phyloP scores from a whole-genome alignment of 1,140 invertebrate genomes.

The Caerostris darwini region DNA sequence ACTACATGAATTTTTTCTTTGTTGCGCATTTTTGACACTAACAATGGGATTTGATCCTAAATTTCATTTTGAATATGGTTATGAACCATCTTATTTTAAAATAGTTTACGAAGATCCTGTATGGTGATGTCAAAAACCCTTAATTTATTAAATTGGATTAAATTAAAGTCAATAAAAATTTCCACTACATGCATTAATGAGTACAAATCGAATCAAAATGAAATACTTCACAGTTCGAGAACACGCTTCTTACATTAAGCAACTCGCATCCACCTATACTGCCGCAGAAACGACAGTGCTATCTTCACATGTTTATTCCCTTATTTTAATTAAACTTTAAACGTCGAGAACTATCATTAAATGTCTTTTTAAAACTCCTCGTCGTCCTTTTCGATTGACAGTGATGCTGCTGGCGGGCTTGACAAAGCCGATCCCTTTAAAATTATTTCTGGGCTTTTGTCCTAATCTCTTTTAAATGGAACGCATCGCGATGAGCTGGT shows the following conservation, averaged over 20 bases:
- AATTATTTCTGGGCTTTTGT: conserved; percentile 12
- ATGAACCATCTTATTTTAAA: too few species aligned
- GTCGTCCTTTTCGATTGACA: conserved; percentile 10
- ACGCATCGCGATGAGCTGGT: background rate
- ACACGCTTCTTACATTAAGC: background rate
- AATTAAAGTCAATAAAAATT: too few species aligned
- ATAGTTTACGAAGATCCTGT: too few species aligned
- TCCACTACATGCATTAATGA: too few species aligned
- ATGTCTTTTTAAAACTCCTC: background rate
- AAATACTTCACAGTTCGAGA: background rate
- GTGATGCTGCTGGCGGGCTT: background rate
- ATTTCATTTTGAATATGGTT: too few species aligned
- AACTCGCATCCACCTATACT: background rate
- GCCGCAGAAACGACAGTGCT: background rate
- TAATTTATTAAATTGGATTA: too few species aligned
- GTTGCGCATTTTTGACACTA: too few species aligned
- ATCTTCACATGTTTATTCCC: background rate
- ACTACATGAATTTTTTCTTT: too few species aligned
- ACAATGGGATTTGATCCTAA: too few species aligned
- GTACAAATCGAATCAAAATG: too few species aligned
- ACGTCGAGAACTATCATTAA: background rate
- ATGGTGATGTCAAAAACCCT: too few species aligned
- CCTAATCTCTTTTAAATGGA: conserved; percentile 53
- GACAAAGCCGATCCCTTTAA: conserved; percentile 9
- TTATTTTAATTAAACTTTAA: conserved; percentile 45